Evolutionary conservation across 2,797 vertebrate species (phyloP), one percentile per base, ranked within the genome.

Genomic region (Premnoplex brunnescens): DNA sequence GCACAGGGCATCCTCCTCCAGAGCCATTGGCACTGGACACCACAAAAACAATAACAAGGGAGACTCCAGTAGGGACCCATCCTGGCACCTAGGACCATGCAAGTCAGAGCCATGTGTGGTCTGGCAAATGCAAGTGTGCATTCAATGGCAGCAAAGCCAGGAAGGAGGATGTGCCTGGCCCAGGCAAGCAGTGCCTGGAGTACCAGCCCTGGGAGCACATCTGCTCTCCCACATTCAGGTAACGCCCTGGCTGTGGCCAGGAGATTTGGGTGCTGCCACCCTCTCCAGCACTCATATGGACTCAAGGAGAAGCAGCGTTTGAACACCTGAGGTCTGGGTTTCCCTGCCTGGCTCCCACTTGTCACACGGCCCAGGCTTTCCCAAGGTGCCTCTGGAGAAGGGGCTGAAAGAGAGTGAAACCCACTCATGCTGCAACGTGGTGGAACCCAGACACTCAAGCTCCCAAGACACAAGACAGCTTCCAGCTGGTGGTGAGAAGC

Each of bases 61-160:
- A 66, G 10, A 36, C 3, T 14, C 20, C 22, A 22, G 18, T 15
- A 63, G n/a, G 17, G 59, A 56, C 36, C 36, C 55, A 37, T 2
- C 11, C 36, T 59, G 62, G 23, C 21, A 37, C 9, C 17, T 39
- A 12, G 64, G 39, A 46, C 43, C 20, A 0, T 2, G 68, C 23
- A 39, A 80, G 14, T 9, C 58, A n/a, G 44, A 72, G 34, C 18
- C 10, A 0, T 0, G 0, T 7, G 32, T 1, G 3, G 37, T 6
- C 54, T 23, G 32, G 27, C 15, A 68, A 58, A 74, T 1, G 5
- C 17, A 58, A 1, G 0, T 9, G 9, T 0, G 0, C 11, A 1
- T 7, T 27, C 0, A 0, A 14, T 17, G 64, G 4, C 9, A 24
- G 13, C 0, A 1, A 52, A 60, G 48, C 14, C 28, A 22, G 37